Base-by-base conservation (phyloP, 1,140 invertebrate genomes). In the Camponotus vicinus region DNA sequence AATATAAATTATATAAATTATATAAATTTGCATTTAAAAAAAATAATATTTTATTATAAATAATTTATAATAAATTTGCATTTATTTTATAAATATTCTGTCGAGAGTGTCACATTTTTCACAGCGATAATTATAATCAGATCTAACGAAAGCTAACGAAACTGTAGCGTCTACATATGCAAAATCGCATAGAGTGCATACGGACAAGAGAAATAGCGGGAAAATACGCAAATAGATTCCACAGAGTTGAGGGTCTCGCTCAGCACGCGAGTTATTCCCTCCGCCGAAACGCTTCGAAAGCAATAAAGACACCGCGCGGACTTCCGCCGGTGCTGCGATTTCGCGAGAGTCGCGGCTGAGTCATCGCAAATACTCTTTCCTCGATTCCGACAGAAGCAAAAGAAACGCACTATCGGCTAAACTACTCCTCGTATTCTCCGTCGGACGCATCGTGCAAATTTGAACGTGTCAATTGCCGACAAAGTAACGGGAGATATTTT, bases 401-500 rank as follows among this genome's bases (percentile, higher is more conserved):
- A 82, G 83, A 34, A 76, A 75, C 71, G 76, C 61, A 32, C 69
- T 66, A 86, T 77, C 88, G 87, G 86, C 73, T 89, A 90, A 90
- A 90, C 86, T 89, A 77, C 88, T 89, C 89, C 84, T 89, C 88
- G 76, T 86, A 88, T 90, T 89, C 88, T 61, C 37, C 42, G n/a
- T n/a, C 52, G 42, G 40, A 13, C 61, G 78, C 70, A 78, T 76
- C 67, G 85, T 75, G 89, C 27, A 89, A 71, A 87, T 90, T 89
- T 85, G 88, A 87, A 89, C 89, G 88, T 89, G 85, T 90, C 89
- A 90, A 90, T 90, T 90, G 88, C 55, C 87, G 86, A 80, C 69
- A 67, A 83, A 82, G 89, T 89, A 92, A 91, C 89, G 85, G 87
- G 86, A 18, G 87, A 91, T 88, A 88, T 91, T 79, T 80, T 90